Evolutionary conservation across 2,888 invertebrate species (phyloP).

Genomic region (Bombyx huttoni): DNA sequence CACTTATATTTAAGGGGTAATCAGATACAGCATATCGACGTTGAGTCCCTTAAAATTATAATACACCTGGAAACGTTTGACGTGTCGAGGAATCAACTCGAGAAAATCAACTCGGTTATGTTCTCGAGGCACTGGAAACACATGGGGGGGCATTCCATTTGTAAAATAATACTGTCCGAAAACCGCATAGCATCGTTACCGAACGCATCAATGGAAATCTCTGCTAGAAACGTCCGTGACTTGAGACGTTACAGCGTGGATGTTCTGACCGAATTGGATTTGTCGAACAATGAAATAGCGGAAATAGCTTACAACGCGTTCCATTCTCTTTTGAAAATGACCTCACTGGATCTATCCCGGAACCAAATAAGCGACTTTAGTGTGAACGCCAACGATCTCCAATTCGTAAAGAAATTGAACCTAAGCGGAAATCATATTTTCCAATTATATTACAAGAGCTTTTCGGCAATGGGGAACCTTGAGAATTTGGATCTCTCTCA

Average conservation of each 20-base stretch:
- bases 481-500: constrained; percentile 53
- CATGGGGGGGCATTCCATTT: constrained; percentile 30
- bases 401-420: constrained; percentile 37
- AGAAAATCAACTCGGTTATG: constrained; percentile 32
- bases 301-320: constrained; percentile 47
- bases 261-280: constrained; percentile 41
- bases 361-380: constrained; percentile 38
- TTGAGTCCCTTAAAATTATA: constrained; percentile 40
- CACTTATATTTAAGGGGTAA: constrained; percentile 46
- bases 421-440: constrained; percentile 40
- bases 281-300: constrained; percentile 44
- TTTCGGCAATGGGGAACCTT: constrained; percentile 39
- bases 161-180: constrained; percentile 44
- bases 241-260: constrained; percentile 17
- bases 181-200: constrained; percentile 37
- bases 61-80: constrained; percentile 54
- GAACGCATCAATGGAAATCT: constrained; percentile 29
- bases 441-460: constrained; percentile 34
- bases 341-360: constrained; percentile 38
- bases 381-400: constrained; percentile 36
- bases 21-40: constrained; percentile 37
- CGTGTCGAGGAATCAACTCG: constrained; percentile 42
- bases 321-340: constrained; percentile 32
- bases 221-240: constrained; percentile 21
- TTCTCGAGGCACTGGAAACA: constrained; percentile 52